Percentiles rank a stretch among this genome's conserved stretches.
Conservation (phyloP, 1,140 invertebrate genomes). For the Phortica variegata region DNA sequence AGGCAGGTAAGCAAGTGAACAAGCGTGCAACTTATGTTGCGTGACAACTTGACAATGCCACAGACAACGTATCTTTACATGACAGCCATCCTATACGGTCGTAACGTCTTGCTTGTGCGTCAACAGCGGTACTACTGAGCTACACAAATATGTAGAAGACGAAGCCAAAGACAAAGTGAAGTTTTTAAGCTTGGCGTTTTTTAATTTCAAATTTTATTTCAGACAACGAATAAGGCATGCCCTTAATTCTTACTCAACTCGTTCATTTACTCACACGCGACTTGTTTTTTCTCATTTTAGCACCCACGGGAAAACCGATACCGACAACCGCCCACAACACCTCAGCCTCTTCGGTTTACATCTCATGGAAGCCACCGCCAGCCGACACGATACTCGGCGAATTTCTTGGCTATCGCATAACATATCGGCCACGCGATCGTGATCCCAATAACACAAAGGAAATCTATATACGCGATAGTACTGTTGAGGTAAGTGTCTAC, state of each 20-base stretch:
- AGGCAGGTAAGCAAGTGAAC: neutral
- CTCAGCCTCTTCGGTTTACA: conserved; percentile 68
- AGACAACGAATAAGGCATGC: conserved; percentile 6
- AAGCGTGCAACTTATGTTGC: conserved; percentile 43
- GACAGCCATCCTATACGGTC: no score
- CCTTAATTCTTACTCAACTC: conserved; percentile 5
- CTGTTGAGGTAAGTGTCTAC: conserved; percentile 62
- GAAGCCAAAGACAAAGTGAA: conserved; percentile 33
- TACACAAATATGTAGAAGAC: no score
- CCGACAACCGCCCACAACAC: conserved; percentile 73
- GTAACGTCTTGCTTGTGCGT: neutral
- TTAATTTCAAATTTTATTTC: conserved; percentile 44
- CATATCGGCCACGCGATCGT: conserved; percentile 66
- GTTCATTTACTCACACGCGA: neutral
- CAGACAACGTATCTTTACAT: conserved; percentile 42
- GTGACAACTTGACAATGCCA: conserved; percentile 54
- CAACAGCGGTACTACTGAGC: conserved; percentile 1
- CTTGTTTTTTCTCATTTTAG: conserved; percentile 55
- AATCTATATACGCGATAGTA: conserved; percentile 69
- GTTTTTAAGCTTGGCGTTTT: conserved; percentile 23
- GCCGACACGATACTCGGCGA: conserved; percentile 73
- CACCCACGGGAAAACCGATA: conserved; percentile 70
- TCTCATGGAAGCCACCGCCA: conserved; percentile 71
- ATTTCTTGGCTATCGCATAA: conserved; percentile 74
- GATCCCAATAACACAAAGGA: conserved; percentile 64